Conservation (phyloP, 2,797 vertebrate genomes). For the Synanceia verrucosa region DNA sequence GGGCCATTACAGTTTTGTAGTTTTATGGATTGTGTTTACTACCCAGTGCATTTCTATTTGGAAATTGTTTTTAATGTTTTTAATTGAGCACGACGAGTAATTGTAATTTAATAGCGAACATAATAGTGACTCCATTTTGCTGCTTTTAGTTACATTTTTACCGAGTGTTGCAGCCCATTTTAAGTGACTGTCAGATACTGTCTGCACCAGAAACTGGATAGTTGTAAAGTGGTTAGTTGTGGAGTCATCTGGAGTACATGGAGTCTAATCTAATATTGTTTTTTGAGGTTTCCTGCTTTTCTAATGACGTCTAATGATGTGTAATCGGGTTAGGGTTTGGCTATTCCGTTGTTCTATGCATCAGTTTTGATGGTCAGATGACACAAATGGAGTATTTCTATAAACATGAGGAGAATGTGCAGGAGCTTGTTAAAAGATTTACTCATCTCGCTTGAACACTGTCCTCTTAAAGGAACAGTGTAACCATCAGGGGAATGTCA, state of each 20-base stretch:
- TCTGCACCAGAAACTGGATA: constrained; percentile 19
- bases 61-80: constrained; percentile 5
- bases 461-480: too few species aligned
- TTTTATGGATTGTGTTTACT: constrained; percentile 27
- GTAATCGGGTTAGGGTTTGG: neutral
- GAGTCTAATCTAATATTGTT: constrained; percentile 14
- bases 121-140: neutral
- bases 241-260: constrained; percentile 28
- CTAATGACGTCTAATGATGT: constrained; percentile 19
- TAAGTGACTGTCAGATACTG: neutral
- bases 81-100: constrained; percentile 16
- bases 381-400: neutral
- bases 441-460: neutral
- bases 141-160: neutral
- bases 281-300: constrained; percentile 12
- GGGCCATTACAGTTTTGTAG: constrained; percentile 21
- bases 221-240: constrained; percentile 24
- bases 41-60: constrained; percentile 11
- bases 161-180: constrained; percentile 7
- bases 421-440: neutral
- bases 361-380: constrained; percentile 4
- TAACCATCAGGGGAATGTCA: too few species aligned
- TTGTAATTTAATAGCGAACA: neutral
- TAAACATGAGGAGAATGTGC: neutral
- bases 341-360: constrained; percentile 22